These are phyloP conservation scores for Drosophila mimica DNA, from an alignment of 2,888 invertebrate species.

Conservation along the genomic window DNA sequence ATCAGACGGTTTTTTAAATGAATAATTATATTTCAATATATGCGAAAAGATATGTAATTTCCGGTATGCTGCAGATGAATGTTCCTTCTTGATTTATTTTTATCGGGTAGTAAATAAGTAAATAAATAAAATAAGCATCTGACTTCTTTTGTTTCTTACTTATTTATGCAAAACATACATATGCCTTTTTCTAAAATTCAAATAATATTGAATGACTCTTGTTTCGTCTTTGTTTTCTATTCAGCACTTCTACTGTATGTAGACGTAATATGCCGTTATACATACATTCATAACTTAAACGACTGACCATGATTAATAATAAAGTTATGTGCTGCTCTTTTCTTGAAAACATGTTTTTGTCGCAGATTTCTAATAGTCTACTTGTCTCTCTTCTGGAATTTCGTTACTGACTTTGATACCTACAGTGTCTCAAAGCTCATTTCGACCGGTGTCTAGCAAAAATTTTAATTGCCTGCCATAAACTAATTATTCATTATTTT, in stretches of 20 bases:
- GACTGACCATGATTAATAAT: constrained; percentile 14
- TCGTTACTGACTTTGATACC: neutral
- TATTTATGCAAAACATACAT: neutral
- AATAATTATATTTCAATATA: neutral
- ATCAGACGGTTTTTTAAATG: neutral
- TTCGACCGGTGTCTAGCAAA: too few species aligned
- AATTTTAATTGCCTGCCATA: too few species aligned
- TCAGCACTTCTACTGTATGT: neutral
- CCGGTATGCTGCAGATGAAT: neutral
- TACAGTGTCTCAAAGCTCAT: neutral
- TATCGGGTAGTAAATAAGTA: neutral
- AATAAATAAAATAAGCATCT: too few species aligned
- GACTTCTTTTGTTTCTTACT: neutral
- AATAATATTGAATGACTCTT: neutral
- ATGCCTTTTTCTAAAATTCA: neutral
- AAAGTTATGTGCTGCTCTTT: constrained; percentile 19
- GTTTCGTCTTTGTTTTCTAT: neutral
- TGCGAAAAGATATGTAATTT: neutral
- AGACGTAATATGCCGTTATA: constrained; percentile 37
- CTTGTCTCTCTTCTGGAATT: constrained; percentile 4
- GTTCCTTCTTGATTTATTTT: neutral
- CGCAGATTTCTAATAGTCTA: neutral
- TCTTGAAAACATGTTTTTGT: constrained; percentile 34
- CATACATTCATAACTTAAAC: neutral
- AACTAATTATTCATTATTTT: too few species aligned